Base-by-base conservation (phyloP, 2,113 vertebrate species). In the Cebidichthys violaceus region DNA sequence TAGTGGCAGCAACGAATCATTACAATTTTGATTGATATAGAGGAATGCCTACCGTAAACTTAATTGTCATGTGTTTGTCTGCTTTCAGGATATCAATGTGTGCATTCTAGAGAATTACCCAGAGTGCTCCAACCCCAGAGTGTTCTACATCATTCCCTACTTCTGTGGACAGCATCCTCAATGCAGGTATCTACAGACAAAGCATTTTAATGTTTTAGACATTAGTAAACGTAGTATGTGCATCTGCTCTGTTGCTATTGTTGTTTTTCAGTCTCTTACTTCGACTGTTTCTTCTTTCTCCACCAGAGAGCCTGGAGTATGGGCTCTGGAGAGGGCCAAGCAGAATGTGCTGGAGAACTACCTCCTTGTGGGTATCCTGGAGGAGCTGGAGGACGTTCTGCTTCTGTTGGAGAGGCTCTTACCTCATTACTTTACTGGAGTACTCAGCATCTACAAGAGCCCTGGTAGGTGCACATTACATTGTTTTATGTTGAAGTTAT, bases 131-230 rank as follows among this genome's bases (percentile, higher is more conserved):
- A 99, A 99, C 89, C 97, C 98, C 85, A 95, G 96, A 61, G 93
- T 99, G 70, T 99, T 99, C 95, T 99, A 99, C 94, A 99, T 99
- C 89, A 99, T 99, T 57, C 98, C 98, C 0, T 99, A 99, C 83
- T 99, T 99, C 93, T 99, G 98, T 92, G 98, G 98, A 90, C 98
- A 99, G 84, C 98, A 99, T 92, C 98, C 98, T 83, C 96, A 97
- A 92, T 99, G 98, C 97, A 97, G 97, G 97, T 99, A 96, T 90
- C 55, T 29, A 3, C 78, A 8, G 4, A 37, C 33, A 74, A 37
- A 50, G 8, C 22, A 52, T 59, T 78, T 64, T n/a, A 0, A 9
- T 33, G 11, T 22, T 45, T 70, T 2, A 27, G 17, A 43, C 6
- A 14, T 24, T 18, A 15, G 29, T 15, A 8, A 18, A 27, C 7